Percentiles rank a stretch among this genome's conserved stretches.
These are phyloP conservation scores for Ceratosolen solmsi DNA, from an alignment of 1,140 invertebrate genomes.

Conservation along the genomic window DNA sequence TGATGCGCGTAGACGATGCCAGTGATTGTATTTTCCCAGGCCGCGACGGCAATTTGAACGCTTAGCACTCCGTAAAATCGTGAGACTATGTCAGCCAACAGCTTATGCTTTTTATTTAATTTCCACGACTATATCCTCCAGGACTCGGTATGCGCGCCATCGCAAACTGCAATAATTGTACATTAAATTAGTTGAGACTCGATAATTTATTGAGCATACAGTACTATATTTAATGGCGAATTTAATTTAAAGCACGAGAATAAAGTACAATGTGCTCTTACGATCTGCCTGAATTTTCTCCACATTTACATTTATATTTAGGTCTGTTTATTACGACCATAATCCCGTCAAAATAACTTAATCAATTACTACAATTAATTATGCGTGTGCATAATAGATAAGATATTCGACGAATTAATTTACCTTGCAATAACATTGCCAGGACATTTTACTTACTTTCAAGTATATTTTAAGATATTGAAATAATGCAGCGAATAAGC, in stretches of 20 bases:
- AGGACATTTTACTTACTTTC: not conserved
- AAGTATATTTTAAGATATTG: not conserved
- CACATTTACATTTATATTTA: too few relatives aligned
- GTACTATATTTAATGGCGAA: too few relatives aligned
- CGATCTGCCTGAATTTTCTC: too few relatives aligned
- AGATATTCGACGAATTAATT: not conserved
- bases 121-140: not conserved
- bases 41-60: slow-evolving; percentile 31
- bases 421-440: not conserved
- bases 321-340: too few relatives aligned
- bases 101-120: not conserved
- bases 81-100: not conserved
- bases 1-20: slow-evolving; percentile 49
- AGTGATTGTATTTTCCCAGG: slow-evolving; percentile 36
- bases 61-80: not conserved
- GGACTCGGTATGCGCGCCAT: not conserved
- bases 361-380: too few relatives aligned
- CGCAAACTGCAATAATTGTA: not conserved
- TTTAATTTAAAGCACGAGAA: too few relatives aligned
- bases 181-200: not conserved
- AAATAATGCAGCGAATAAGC: not conserved
- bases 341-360: too few relatives aligned
- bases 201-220: too few relatives aligned
- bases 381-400: too few relatives aligned
- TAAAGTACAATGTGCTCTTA: too few relatives aligned